Conservation (phyloP, 2,888 invertebrate species). For the Geophilus truncorum region DNA sequence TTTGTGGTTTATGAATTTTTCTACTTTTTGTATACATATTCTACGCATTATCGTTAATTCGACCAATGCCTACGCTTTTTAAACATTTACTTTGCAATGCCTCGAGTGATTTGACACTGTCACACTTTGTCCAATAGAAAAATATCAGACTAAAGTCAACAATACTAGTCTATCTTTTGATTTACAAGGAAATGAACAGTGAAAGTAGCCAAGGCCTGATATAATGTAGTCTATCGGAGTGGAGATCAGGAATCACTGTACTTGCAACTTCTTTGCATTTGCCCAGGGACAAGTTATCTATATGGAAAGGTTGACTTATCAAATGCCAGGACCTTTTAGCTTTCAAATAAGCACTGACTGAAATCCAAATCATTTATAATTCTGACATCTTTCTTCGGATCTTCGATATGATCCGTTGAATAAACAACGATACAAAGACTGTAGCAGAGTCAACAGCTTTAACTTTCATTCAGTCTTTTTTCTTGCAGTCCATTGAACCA, state of each 20-base stretch:
- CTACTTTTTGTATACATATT: too few relatives aligned
- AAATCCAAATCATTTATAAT: background rate
- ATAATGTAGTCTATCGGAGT: background rate
- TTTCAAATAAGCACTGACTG: background rate
- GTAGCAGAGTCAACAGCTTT: background rate
- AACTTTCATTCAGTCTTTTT: background rate
- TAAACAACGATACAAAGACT: background rate
- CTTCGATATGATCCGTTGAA: background rate
- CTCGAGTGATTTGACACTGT: too few relatives aligned
- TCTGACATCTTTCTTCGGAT: background rate
- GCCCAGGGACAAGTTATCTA: background rate
- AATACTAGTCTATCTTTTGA: background rate
- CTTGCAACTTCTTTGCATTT: background rate
- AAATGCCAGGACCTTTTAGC: background rate
- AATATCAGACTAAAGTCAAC: too few relatives aligned
- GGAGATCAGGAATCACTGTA: background rate
- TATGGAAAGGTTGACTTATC: background rate
- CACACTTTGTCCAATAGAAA: too few relatives aligned
- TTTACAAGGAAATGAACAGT: background rate
- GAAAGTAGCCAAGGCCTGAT: background rate
- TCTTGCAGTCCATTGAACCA: background rate
- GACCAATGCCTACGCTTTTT: too few relatives aligned
- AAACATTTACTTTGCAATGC: too few relatives aligned
- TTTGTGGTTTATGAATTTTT: too few relatives aligned
- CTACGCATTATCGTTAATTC: too few relatives aligned